Evolutionary conservation across 2,888 invertebrate genomes (phyloP), one percentile per base, ranked within the genome.

Genomic region (Baronia brevicornis): DNA sequence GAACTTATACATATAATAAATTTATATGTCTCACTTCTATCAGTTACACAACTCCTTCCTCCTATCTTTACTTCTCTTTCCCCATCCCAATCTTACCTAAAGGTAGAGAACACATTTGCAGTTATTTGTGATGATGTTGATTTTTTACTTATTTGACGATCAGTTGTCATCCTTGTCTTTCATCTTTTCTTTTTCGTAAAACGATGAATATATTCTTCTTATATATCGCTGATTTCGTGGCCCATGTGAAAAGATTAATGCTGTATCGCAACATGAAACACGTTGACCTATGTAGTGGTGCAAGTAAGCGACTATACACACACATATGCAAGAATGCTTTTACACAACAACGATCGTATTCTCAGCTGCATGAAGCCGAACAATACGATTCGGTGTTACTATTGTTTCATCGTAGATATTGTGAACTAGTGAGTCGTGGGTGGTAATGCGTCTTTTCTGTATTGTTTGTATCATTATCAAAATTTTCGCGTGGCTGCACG

Each of bases 181-280:
- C n/a, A n/a, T n/a, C n/a, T n/a, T n/a, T n/a, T n/a, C n/a, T n/a
- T n/a, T n/a, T n/a, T n/a, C n/a, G n/a, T n/a, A n/a, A n/a, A n/a
- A n/a, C n/a, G n/a, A n/a, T n/a, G n/a, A n/a, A n/a, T n/a, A n/a
- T n/a, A n/a, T n/a, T n/a, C n/a, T n/a, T n/a, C n/a, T n/a, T n/a
- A n/a, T n/a, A 26, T 5, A 19, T 14, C 38, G 34, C 36, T 8
- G 0, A 3, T 34, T 38, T 48, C 18, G 3, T 61, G 48, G 64
- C 66, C 52, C 37, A 8, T 49, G 51, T 43, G 22, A 14, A 36
- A 69, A 72, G 73, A 72, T 74, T 70, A 68, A 72, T 62, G 59
- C 55, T 58, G 59, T 54, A 65, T 60, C 57, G 60, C 51, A 40
- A 43, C 57, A 59, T 55, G 57, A 55, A 57, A 55, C 54, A 56